These are phyloP conservation scores for Phoenoteleia sp. DNA, from an alignment of 2,888 invertebrate species.

Conservation along the genomic window DNA sequence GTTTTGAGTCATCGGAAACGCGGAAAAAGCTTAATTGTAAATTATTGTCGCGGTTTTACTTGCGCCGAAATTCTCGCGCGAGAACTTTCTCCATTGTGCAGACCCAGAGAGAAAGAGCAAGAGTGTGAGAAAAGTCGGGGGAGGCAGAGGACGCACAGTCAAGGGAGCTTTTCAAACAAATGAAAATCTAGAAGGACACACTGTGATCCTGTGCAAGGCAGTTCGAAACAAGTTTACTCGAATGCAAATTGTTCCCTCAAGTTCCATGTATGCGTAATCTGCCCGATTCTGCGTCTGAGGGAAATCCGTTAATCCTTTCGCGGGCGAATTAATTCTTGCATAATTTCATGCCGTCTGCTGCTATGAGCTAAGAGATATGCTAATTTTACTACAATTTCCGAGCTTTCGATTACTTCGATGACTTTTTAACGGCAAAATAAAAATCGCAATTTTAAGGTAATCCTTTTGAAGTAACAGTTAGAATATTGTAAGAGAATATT, in stretches of 20 bases:
- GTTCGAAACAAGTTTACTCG: conserved; percentile 73
- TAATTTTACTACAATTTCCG: conserved; percentile 52
- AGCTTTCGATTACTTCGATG: conserved; percentile 56
- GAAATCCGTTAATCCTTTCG: conserved; percentile 70
- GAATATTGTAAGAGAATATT: no score
- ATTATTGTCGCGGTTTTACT: conserved; percentile 65
- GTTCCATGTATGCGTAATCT: conserved; percentile 72
- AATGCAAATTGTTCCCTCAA: conserved; percentile 70
- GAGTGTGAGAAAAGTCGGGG: not conserved
- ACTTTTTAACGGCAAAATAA: conserved; percentile 33
- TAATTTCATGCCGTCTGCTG: conserved; percentile 70
- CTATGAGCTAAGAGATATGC: conserved; percentile 69
- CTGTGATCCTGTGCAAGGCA: conserved; percentile 70
- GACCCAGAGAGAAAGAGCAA: not conserved
- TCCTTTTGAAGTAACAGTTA: no score
- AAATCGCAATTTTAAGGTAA: no score
- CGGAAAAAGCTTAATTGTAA: conserved; percentile 64
- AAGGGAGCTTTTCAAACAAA: conserved; percentile 70
- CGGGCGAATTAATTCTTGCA: conserved; percentile 72
- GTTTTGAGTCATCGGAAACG: conserved; percentile 63
- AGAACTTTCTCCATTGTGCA: conserved; percentile 57
- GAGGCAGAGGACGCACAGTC: conserved; percentile 40
- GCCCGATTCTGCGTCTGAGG: conserved; percentile 70
- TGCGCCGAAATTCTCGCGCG: conserved; percentile 49
- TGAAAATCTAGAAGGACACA: conserved; percentile 71